Evolutionary conservation across 2,888 invertebrate species (phyloP), one percentile per base, ranked within the genome.

Genomic region (Anorthoa munda): DNA sequence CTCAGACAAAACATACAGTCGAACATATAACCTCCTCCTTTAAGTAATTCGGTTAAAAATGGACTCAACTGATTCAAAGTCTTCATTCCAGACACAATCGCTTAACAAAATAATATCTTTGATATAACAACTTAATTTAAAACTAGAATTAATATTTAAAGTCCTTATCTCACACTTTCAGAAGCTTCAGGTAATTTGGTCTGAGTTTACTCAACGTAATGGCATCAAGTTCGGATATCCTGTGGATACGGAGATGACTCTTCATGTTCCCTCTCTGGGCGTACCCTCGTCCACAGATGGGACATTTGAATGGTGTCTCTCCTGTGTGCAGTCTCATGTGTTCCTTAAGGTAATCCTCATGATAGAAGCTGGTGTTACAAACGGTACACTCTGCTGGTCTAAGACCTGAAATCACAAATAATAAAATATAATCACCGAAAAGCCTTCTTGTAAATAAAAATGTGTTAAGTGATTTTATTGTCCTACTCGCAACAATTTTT

Each of bases 301-400:
- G 96, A 74, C 96, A 96, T 83, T 95, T 95, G 84, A 93, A 96
- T 18, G 96, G 96, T 2, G 95, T 95, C 76, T 96, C 96, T 0
- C 96, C 96, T 0, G 96, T 96, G 72, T 96, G 96, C 2, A 96
- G 91, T 46, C 96, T 87, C 95, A 95, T 95, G 77, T 96, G 96
- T 72, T 96, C 95, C 39, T 90, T 95, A 2, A 96, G 87, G 81
- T 96, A 96, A 64, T 94, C 95, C 64, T 93, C 92, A 51, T 96
- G 96, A 84, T 88, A 95, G 86, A 96, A 96, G 66, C 94, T 90
- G 5, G 93, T 91, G 2, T 92, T 92, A 81, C 96, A 96, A 26
- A 94, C 89, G 9, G 84, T 87, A 82, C 96, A 96, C 11, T 93
- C 91, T 2, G 95, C 95, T 80, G 96, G 96, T 56, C 96, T 89